Conservation (phyloP, 2,888 invertebrate genomes). For the Pycnomerus fuliginosus region DNA sequence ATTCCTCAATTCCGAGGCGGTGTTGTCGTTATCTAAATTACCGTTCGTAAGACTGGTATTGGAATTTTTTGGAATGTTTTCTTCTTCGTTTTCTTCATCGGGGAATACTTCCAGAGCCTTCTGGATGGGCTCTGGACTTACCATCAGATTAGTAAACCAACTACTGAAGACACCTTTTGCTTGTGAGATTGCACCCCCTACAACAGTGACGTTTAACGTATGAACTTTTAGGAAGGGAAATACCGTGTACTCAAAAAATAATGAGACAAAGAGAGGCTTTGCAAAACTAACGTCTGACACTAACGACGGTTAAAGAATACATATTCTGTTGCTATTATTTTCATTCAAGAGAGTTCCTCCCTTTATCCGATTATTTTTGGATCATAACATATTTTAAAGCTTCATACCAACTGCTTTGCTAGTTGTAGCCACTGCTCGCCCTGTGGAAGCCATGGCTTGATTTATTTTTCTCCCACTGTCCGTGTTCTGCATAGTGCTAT, state of each 20-base stretch:
- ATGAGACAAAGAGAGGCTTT: no score
- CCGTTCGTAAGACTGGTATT: conserved; percentile 33
- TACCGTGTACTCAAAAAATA: no score
- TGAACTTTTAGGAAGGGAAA: no score
- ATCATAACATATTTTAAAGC: not conserved
- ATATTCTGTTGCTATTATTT: no score
- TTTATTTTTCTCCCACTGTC: conserved; percentile 92
- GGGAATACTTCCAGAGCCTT: conserved; percentile 36
- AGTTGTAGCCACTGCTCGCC: conserved; percentile 82
- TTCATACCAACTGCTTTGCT: conserved; percentile 68
- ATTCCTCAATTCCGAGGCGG: conserved; percentile 15
- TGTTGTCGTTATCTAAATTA: conserved; percentile 26
- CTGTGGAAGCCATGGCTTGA: conserved; percentile 88
- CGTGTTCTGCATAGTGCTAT: conserved; percentile 91
- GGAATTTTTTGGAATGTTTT: conserved; percentile 30
- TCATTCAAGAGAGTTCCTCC: no score
- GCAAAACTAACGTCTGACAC: no score
- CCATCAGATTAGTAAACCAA: conserved; percentile 78
- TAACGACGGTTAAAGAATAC: no score
- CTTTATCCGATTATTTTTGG: no score
- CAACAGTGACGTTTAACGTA: no score
- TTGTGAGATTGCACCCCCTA: conserved; percentile 83
- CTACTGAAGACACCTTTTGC: conserved; percentile 83
- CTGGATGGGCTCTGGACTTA: conserved; percentile 51
- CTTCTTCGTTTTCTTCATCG: conserved; percentile 19